phyloP scores from a whole-genome alignment of 2,113 vertebrate genomes.

The Noctilio leporinus region DNA sequence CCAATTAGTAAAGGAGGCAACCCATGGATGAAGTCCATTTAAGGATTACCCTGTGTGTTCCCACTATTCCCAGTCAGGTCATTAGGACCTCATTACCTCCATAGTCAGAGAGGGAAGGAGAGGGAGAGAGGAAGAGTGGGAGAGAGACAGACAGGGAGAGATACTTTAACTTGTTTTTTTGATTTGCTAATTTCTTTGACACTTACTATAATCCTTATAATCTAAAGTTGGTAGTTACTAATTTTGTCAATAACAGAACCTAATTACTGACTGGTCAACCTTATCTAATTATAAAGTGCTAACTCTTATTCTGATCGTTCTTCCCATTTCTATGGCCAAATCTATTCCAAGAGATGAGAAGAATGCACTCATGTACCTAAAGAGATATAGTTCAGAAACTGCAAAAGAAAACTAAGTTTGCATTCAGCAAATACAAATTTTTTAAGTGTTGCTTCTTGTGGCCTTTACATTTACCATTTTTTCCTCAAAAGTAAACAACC shows the following conservation, averaged over 20 bases:
- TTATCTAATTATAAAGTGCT: not conserved
- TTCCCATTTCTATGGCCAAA: not conserved
- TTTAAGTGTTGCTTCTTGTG: not conserved
- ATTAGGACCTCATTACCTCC: not conserved
- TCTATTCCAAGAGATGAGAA: not conserved
- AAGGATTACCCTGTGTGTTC: not conserved
- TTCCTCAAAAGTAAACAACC: not conserved
- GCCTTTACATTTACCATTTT: not conserved
- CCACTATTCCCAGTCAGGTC: not conserved
- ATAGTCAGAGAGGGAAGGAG: too few relatives aligned
- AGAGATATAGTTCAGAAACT: not conserved
- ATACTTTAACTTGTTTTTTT: not conserved
- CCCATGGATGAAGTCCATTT: not conserved
- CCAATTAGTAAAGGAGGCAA: not conserved
- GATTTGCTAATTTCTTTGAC: not conserved
- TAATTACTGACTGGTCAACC: not conserved
- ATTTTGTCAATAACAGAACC: not conserved
- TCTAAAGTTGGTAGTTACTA: not conserved
- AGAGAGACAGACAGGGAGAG: not conserved
- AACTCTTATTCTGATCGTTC: not conserved
- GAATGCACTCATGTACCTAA: not conserved
- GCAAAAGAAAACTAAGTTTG: not conserved
- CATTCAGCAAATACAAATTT: not conserved
- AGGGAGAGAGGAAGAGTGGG: not conserved
- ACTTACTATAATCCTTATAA: not conserved